These are phyloP conservation scores for Euborellia annulipes DNA, from an alignment of 1,140 invertebrate species.

Conservation along the genomic window DNA sequence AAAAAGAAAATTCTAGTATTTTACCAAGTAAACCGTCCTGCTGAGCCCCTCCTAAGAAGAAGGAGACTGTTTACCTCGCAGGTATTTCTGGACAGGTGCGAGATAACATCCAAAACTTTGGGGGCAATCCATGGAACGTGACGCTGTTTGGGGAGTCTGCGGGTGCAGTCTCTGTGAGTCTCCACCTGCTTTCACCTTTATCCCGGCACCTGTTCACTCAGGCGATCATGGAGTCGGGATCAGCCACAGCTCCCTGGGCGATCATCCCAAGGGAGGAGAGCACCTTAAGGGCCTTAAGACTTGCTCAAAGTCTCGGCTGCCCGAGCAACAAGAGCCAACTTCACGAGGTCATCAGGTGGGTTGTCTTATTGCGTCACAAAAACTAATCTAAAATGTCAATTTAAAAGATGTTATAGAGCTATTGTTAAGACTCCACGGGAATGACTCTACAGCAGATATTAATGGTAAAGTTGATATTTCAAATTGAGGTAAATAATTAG, in stretches of 20 bases:
- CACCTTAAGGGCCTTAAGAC: constrained; percentile 47
- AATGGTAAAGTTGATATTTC: too few species aligned
- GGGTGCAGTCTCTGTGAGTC: constrained; percentile 80
- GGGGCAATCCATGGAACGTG: constrained; percentile 86
- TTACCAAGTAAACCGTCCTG: too few species aligned
- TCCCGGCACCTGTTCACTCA: constrained; percentile 72
- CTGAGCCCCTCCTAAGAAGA: too few species aligned
- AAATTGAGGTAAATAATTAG: too few species aligned
- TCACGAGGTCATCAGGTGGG: constrained; percentile 49
- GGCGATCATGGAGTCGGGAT: constrained; percentile 70
- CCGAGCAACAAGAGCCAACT: constrained; percentile 54
- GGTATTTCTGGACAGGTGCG: too few species aligned
- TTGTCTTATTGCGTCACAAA: too few species aligned
- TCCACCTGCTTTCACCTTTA: constrained; percentile 82
- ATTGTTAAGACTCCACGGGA: too few species aligned
- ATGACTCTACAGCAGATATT: too few species aligned
- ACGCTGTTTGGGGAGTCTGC: constrained; percentile 95
- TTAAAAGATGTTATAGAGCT: too few species aligned
- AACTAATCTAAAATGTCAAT: too few species aligned
- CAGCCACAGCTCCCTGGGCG: constrained; percentile 81
- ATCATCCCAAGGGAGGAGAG: constrained; percentile 71
- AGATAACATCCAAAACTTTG: constrained; percentile 85
- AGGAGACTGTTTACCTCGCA: too few species aligned
- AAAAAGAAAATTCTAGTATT: too few species aligned
- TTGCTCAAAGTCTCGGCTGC: constrained; percentile 77